These are phyloP conservation scores for Parthenolecanium corni DNA, from an alignment of 2,888 invertebrate species.

Conservation along the genomic window DNA sequence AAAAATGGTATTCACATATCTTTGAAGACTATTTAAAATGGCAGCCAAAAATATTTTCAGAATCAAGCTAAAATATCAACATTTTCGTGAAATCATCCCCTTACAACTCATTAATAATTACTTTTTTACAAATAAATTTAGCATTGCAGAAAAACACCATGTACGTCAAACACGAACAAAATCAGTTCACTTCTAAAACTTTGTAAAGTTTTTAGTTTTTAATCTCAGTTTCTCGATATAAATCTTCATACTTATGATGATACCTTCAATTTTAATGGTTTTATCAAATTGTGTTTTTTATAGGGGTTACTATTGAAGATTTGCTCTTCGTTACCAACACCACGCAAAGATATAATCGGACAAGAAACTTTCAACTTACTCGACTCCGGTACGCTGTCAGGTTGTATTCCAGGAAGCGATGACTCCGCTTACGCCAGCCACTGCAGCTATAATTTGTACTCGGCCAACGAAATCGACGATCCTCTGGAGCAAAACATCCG, in stretches of 20 bases:
- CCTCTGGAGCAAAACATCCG: background rate
- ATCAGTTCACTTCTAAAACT: too few relatives aligned
- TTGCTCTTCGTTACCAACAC: background rate
- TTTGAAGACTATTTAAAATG: too few relatives aligned
- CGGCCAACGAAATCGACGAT: constrained; percentile 1
- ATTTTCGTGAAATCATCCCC: too few relatives aligned
- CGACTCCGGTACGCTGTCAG: background rate
- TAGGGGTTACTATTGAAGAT: constrained; percentile 10
- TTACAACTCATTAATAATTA: too few relatives aligned
- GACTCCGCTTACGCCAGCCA: background rate
- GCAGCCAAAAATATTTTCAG: too few relatives aligned
- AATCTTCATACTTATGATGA: background rate
- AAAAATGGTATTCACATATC: too few relatives aligned
- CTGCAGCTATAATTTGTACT: background rate
- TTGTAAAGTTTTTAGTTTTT: too few relatives aligned
- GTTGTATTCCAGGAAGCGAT: background rate
- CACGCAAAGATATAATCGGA: background rate
- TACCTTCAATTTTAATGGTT: background rate
- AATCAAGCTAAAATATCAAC: too few relatives aligned
- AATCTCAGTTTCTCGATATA: background rate
- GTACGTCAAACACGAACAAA: too few relatives aligned
- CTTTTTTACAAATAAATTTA: too few relatives aligned
- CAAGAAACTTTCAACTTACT: constrained; percentile 1
- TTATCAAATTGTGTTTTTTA: background rate
- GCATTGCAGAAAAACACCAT: too few relatives aligned